Base-by-base conservation (phyloP, 2,888 invertebrate species). In the Nephrocerus scutellatus region DNA sequence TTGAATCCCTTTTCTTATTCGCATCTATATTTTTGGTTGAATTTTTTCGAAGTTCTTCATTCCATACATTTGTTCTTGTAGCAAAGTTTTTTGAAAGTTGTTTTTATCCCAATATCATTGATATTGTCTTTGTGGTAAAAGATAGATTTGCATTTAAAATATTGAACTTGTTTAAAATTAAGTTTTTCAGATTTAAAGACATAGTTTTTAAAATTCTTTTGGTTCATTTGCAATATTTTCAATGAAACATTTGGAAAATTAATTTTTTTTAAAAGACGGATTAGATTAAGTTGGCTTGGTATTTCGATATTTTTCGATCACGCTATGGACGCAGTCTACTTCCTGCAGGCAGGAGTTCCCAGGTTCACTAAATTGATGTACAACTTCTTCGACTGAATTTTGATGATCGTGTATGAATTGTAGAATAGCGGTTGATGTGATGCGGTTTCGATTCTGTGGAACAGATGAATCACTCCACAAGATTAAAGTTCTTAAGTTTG, bases 321-420 rank as follows among this genome's bases (percentile, higher is more conserved):
- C 18, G 14, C 33, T 24, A 15, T 24, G 33, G 14, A 33, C 33
- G 14, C 32, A 32, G 14, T 32, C 32, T 8, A 32, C 32, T 32
- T 32, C 23, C 15, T 32, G 32, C 13, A 32, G 10, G 21, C 12
- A 22, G 9, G 23, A 32, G 12, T 32, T 13, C 5, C 31, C 31
- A 14, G 31, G 31, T 20, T 18, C 32, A 20, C 20, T 12, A 20
- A 32, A 32, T 6, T 32, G 20, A 3, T 32, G 22, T 12, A 9
- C 6, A 32, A 32, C 13, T 20, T 6, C 15, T 22, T 24, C n/a
- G n/a, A 24, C n/a, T n/a, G n/a, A n/a, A 9, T 23, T 8, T 7
- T 7, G 16, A 23, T 22, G 9, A n/a, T 23, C 12, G 12, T 16
- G n/a, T 9, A 33, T 10, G 24, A 33, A 14, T 5, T 15, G 15